Conservation (phyloP, 2,888 invertebrate genomes). For the Polia nebulosa region DNA sequence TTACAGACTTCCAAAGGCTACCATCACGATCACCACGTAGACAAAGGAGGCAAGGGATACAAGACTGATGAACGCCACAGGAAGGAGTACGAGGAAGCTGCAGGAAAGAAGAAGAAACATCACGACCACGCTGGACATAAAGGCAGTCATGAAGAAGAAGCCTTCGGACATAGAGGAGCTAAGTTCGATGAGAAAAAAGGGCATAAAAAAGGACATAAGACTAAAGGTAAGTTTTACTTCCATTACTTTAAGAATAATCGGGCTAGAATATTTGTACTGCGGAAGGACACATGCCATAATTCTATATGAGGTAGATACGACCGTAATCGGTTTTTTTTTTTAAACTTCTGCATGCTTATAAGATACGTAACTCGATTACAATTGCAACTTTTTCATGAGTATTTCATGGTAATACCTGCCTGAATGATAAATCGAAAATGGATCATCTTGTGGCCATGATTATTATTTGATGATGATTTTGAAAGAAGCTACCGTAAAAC, state of each 20-base stretch:
- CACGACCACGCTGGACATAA: constrained; percentile 92
- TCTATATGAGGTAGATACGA: no score
- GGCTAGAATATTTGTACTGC: no score
- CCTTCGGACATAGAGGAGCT: constrained; percentile 92
- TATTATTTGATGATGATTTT: not conserved
- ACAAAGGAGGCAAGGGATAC: constrained; percentile 91
- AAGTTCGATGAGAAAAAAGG: constrained; percentile 94
- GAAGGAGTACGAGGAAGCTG: constrained; percentile 92
- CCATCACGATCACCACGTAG: constrained; percentile 90
- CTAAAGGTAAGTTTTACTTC: constrained; percentile 88
- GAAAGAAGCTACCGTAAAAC: not conserved
- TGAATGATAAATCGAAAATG: not conserved
- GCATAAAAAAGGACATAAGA: constrained; percentile 95
- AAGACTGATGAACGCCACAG: constrained; percentile 91
- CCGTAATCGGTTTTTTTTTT: no score
- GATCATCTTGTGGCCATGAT: not conserved
- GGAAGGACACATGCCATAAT: no score
- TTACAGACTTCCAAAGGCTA: constrained; percentile 90
- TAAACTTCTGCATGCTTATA: no score
- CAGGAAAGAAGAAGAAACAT: constrained; percentile 92
- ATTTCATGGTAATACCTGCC: no score
- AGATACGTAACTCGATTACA: no score
- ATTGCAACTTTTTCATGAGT: no score
- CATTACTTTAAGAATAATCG: no score
- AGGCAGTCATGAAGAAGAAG: constrained; percentile 92